These are phyloP conservation scores for Drosophila pachea DNA, from an alignment of 1,140 invertebrate genomes.

Conservation along the genomic window DNA sequence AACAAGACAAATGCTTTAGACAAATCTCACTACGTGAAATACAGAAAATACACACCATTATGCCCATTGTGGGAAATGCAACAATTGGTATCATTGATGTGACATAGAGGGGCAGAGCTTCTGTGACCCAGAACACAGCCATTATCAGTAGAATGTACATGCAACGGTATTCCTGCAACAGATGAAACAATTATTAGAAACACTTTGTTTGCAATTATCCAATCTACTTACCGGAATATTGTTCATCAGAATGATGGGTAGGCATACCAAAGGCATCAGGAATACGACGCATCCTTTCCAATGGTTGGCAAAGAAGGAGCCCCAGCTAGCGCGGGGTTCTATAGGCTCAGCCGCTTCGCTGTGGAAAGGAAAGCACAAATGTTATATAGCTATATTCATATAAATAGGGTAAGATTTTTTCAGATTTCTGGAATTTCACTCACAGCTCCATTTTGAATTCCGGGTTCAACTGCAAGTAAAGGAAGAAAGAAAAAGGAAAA, in stretches of 20 bases:
- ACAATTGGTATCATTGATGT: conserved; percentile 91
- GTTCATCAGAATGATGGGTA: conserved; percentile 82
- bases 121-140: conserved; percentile 91
- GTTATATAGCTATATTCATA: neutral
- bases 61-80: conserved; percentile 88
- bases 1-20: neutral
- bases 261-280: conserved; percentile 82
- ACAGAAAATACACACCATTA: conserved; percentile 78
- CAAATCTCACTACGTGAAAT: neutral
- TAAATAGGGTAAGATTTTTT: neutral
- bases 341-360: conserved; percentile 62
- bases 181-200: conserved; percentile 4
- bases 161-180: conserved; percentile 83
- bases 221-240: conserved; percentile 79
- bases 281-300: conserved; percentile 84
- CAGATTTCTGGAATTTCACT: conserved; percentile 24
- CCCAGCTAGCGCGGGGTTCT: conserved; percentile 36
- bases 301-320: conserved; percentile 78
- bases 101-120: conserved; percentile 88
- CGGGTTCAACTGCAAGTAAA: conserved; percentile 56
- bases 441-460: conserved; percentile 70
- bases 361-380: neutral
- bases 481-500: conserved; percentile 22
- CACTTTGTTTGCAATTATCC: neutral
- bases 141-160: conserved; percentile 89